Evolutionary conservation across 2,113 vertebrate genomes (phyloP).

Genomic region (Piaya cayana): DNA sequence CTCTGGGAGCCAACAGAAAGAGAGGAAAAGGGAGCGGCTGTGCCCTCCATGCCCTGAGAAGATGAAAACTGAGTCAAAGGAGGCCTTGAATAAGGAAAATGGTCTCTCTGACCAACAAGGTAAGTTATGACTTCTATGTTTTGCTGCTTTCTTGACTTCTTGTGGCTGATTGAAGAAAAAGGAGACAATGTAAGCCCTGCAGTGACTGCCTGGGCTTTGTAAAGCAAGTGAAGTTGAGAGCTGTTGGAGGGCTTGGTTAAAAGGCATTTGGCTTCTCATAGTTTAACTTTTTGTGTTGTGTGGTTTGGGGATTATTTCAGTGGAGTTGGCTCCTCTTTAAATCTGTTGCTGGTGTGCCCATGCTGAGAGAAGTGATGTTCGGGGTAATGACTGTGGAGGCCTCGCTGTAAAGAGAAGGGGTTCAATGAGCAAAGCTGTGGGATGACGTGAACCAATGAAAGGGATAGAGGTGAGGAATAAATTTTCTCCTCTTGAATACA

Average conservation of each 20-base stretch:
- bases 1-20: neutral
- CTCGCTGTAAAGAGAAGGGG: accelerated
- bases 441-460: neutral
- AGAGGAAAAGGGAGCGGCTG: neutral
- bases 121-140: neutral
- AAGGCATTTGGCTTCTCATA: neutral
- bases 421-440: neutral
- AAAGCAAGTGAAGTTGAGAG: neutral
- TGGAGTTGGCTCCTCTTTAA: neutral
- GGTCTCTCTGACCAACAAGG: neutral
- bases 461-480: neutral
- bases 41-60: neutral
- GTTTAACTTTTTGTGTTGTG: neutral
- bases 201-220: neutral
- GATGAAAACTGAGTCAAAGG: neutral
- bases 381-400: neutral
- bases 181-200: accelerated
- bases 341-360: neutral
- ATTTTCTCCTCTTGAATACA: accelerated
- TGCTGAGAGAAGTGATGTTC: neutral
- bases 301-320: accelerated
- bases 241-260: neutral
- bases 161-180: neutral
- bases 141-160: neutral
- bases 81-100: neutral